A percentile compares a stretch with the other conserved stretches of the same genome.
Evolutionary conservation across 1,140 invertebrate species (phyloP).

Genomic region (Drosophila asahinai): DNA sequence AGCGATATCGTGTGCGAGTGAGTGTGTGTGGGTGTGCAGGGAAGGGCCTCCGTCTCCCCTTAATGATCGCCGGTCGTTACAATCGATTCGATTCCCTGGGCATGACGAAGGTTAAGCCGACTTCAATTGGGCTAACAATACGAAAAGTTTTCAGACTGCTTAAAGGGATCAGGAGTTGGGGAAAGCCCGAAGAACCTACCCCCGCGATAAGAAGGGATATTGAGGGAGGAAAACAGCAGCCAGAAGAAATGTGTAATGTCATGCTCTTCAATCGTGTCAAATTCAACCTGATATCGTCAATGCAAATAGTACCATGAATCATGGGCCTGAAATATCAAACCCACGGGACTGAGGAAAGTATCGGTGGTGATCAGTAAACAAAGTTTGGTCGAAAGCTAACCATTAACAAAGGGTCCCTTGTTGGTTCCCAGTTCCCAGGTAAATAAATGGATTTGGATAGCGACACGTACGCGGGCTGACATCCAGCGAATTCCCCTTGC

Average conservation of each 20-base stretch:
- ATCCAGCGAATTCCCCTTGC: conserved; percentile 43
- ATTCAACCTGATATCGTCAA: not conserved
- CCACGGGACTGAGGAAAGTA: conserved; percentile 26
- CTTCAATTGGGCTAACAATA: conserved; percentile 50
- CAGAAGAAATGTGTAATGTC: not conserved
- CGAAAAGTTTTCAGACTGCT: not conserved
- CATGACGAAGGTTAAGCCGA: conserved; percentile 47
- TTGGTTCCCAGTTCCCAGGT: conserved; percentile 7
- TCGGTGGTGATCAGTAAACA: conserved; percentile 39
- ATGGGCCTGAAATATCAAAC: not conserved
- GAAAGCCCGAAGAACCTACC: not conserved
- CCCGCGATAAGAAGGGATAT: not conserved
- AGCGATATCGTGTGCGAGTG: conserved; percentile 6
- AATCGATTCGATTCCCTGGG: conserved; percentile 49
- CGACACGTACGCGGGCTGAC: conserved; percentile 19
- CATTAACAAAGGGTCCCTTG: conserved; percentile 27
- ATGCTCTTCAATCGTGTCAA: not conserved
- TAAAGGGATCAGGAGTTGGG: not conserved
- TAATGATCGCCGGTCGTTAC: conserved; percentile 44
- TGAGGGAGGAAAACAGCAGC: not conserved
- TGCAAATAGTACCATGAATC: conserved; percentile 11
- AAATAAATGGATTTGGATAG: conserved; percentile 24
- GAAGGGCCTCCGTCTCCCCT: conserved; percentile 11
- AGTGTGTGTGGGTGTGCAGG: conserved; percentile 25
- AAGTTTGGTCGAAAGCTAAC: conserved; percentile 11